phyloP scores from a whole-genome alignment of 2,888 invertebrate species.

The Morpho deidamia region DNA sequence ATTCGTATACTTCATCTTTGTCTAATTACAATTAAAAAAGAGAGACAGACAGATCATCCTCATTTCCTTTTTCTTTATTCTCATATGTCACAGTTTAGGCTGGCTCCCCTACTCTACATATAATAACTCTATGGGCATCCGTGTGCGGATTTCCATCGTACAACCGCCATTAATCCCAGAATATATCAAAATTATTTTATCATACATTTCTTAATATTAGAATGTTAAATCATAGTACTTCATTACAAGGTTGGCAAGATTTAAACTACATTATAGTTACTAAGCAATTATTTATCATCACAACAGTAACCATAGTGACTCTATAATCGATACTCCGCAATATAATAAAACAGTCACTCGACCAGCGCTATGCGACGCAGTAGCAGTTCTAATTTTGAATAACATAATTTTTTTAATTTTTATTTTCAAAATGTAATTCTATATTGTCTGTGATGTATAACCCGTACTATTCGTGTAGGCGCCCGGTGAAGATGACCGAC shows the following conservation, averaged over 20 bases:
- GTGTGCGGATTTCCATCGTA: too few species aligned
- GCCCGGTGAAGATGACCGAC: constrained; percentile 67
- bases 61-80: too few species aligned
- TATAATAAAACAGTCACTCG: constrained; percentile 26
- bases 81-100: too few species aligned
- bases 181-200: too few species aligned
- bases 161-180: too few species aligned
- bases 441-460: constrained; percentile 28
- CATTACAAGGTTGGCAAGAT: not conserved
- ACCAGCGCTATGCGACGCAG: constrained; percentile 57
- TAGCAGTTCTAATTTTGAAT: constrained; percentile 38
- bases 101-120: too few species aligned
- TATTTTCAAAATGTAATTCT: constrained; percentile 21
- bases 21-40: too few species aligned
- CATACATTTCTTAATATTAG: too few species aligned
- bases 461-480: constrained; percentile 54
- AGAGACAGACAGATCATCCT: too few species aligned
- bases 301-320: constrained; percentile 54
- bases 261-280: not conserved
- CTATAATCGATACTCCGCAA: constrained; percentile 57
- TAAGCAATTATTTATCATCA: constrained; percentile 43
- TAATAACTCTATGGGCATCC: too few species aligned
- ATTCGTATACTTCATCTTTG: too few species aligned
- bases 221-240: not conserved
- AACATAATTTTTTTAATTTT: constrained; percentile 32